Conservation (phyloP, 2,797 vertebrate species). For the Erethizon dorsatum region DNA sequence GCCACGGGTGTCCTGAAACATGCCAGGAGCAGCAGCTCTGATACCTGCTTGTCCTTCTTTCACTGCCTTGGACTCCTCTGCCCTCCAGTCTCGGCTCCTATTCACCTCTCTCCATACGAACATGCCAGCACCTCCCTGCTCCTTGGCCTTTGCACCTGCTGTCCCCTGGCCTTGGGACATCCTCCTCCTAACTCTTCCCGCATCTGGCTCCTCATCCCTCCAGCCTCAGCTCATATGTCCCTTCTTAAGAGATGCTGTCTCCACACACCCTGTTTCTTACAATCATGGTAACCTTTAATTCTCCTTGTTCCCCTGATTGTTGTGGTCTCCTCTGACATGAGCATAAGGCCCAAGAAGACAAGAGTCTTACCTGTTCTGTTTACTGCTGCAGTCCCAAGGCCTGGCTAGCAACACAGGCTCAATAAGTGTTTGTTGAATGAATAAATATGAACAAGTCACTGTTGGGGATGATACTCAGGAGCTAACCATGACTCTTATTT, state of each 20-base stretch:
- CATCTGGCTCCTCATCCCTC: neutral
- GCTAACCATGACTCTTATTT: neutral
- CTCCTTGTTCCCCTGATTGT: neutral
- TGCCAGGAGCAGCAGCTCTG: neutral
- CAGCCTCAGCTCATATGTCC: neutral
- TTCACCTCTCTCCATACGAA: neutral
- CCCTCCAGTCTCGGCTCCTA: neutral
- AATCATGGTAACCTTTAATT: neutral
- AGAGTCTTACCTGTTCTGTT: neutral
- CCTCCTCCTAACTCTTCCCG: neutral
- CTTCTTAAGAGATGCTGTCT: neutral
- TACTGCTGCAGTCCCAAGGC: neutral
- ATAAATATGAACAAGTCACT: neutral
- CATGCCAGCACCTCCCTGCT: neutral
- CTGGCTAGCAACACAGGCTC: neutral
- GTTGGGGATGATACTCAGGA: neutral
- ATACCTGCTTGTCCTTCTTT: neutral
- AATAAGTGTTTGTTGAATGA: neutral
- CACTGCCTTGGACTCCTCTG: too few species aligned
- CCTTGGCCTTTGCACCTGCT: neutral
- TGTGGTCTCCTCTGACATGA: neutral
- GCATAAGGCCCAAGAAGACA: neutral
- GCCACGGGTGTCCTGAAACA: neutral
- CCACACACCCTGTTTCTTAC: neutral
- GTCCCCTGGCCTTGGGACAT: neutral